Evolutionary conservation across 2,113 vertebrate genomes (phyloP).

Genomic region (Channa argus): DNA sequence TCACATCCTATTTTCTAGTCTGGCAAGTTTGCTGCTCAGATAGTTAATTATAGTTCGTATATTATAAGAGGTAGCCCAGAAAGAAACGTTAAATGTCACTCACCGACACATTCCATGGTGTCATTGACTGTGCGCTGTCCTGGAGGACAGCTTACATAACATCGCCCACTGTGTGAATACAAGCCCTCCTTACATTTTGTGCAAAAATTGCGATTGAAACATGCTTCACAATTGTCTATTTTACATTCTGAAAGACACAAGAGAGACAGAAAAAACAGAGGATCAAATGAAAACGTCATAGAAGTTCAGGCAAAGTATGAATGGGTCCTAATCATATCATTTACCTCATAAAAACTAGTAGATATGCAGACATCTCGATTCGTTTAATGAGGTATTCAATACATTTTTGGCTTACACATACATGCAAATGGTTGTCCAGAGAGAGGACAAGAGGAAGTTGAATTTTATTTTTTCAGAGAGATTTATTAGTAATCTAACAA

Average conservation of each 20-base stretch:
- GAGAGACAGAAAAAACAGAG: constrained; percentile 49
- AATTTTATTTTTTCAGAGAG: constrained; percentile 52
- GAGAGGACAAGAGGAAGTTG: constrained; percentile 25
- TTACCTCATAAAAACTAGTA: not conserved
- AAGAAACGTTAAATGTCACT: constrained; percentile 65
- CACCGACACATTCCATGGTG: constrained; percentile 96
- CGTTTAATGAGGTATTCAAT: constrained; percentile 16
- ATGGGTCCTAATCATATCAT: not conserved
- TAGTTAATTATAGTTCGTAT: not conserved
- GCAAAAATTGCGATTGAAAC: constrained; percentile 99
- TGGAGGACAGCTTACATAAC: constrained; percentile 90
- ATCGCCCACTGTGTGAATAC: constrained; percentile 96
- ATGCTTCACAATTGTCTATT: constrained; percentile 97
- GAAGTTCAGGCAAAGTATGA: not conserved
- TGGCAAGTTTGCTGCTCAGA: constrained; percentile 3
- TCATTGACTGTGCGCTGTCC: constrained; percentile 88
- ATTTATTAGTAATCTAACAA: constrained; percentile 66
- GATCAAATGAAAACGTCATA: constrained; percentile 32
- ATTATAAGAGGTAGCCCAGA: not conserved
- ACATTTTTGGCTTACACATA: constrained; percentile 12
- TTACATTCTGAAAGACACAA: constrained; percentile 91
- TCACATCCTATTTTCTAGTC: not conserved
- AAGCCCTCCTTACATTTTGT: constrained; percentile 97
- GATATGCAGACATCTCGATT: not conserved
- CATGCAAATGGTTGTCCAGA: constrained; percentile 11